Evolutionary conservation across 2,888 invertebrate species (phyloP).

Genomic region (Patella pellucida): DNA sequence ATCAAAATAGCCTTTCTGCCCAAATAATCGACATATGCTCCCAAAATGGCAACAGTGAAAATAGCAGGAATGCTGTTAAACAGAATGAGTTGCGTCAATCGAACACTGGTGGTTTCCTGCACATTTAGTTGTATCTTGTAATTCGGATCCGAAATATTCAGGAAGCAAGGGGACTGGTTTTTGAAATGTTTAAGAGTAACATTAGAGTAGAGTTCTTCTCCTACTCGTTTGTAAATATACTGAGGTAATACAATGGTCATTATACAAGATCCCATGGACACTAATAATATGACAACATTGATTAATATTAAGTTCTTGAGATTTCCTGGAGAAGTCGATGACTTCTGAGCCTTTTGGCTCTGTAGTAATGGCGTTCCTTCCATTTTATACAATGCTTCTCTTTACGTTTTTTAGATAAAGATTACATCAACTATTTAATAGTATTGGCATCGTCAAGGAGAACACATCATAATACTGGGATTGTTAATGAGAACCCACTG

Average conservation of each 20-base stretch:
- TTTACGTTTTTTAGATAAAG: too few species aligned
- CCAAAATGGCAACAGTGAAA: slow-evolving; percentile 22
- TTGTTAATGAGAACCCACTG: too few species aligned
- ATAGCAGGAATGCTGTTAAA: slow-evolving; percentile 15
- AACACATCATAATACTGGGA: too few species aligned
- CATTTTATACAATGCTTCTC: too few species aligned
- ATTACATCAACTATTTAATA: too few species aligned
- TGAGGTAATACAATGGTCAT: background rate
- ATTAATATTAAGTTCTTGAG: slow-evolving; percentile 10
- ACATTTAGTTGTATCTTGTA: slow-evolving; percentile 8
- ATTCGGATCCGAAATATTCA: slow-evolving; percentile 17
- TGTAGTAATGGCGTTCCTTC: too few species aligned
- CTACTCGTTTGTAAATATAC: slow-evolving; percentile 16
- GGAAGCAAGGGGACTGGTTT: slow-evolving; percentile 14
- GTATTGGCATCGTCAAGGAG: too few species aligned
- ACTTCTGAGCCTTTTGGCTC: too few species aligned
- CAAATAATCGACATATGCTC: slow-evolving; percentile 27
- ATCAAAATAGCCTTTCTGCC: slow-evolving; percentile 19
- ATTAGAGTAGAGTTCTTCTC: slow-evolving; percentile 12
- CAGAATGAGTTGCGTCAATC: background rate
- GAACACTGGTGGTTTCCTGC: background rate
- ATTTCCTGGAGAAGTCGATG: too few species aligned
- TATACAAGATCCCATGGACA: background rate
- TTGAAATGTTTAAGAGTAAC: background rate
- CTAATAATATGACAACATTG: slow-evolving; percentile 13